These are phyloP conservation scores for Tetragonula carbonaria DNA, from an alignment of 2,888 invertebrate genomes.

Conservation along the genomic window DNA sequence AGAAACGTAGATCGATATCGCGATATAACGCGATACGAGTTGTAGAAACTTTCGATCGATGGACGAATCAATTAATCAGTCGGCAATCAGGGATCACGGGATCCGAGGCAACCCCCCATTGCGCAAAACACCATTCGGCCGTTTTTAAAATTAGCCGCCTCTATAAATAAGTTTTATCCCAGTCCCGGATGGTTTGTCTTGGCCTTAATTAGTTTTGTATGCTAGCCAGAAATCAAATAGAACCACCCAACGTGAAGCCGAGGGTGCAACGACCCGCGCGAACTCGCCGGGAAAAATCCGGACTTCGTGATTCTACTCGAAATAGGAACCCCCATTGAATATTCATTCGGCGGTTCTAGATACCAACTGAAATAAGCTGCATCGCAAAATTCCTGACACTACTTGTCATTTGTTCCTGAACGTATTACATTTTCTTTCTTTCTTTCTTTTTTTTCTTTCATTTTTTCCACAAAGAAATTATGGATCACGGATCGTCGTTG, in stretches of 20 bases:
- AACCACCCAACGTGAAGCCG: conserved; percentile 30
- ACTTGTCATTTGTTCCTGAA: background rate
- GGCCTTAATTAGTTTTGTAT: conserved; percentile 62
- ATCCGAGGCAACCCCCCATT: conserved; percentile 6
- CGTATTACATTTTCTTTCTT: background rate
- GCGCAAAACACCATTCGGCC: conserved; percentile 46
- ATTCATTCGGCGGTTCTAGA: conserved; percentile 4
- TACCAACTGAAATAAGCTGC: conserved; percentile 16
- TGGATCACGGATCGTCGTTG: background rate
- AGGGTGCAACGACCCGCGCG: conserved; percentile 61
- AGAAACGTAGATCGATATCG: too few species aligned
- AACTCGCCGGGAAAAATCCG: conserved; percentile 32
- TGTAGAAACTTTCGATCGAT: background rate
- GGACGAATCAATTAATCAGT: background rate
- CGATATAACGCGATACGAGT: background rate
- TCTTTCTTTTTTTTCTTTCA: background rate
- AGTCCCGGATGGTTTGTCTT: conserved; percentile 57
- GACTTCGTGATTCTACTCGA: conserved; percentile 2
- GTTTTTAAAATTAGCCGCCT: conserved; percentile 56
- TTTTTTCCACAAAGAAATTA: background rate
- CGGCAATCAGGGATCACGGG: background rate
- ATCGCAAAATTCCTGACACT: background rate
- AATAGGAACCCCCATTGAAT: conserved; percentile 25
- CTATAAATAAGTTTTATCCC: conserved; percentile 61
- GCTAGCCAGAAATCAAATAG: conserved; percentile 64